Evolutionary conservation across 2,888 invertebrate species (phyloP).

Genomic region (Amiota mariae): DNA sequence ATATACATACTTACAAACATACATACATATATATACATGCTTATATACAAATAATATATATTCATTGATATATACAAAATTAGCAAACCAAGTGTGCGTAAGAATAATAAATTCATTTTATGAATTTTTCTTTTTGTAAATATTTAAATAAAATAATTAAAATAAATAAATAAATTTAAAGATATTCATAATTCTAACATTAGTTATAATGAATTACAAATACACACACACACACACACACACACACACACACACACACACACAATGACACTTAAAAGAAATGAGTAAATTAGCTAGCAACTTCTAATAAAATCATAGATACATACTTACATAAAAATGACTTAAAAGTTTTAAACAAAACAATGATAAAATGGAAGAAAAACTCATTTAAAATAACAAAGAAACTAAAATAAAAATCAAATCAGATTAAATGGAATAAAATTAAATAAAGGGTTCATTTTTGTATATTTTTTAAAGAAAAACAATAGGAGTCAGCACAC

Average conservation of each 20-base stretch:
- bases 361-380: neutral
- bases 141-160: slow-evolving; percentile 28
- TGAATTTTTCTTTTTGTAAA: slow-evolving; percentile 41
- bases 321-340: neutral
- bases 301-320: neutral
- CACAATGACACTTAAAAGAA: neutral
- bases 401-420: neutral
- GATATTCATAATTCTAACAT: neutral
- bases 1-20: slow-evolving; percentile 27
- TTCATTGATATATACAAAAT: slow-evolving; percentile 6
- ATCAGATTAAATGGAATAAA: no score
- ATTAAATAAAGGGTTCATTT: neutral
- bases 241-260: neutral
- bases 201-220: slow-evolving; percentile 1
- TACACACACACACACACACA: slow-evolving; percentile 23
- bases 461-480: neutral
- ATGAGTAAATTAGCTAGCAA: neutral
- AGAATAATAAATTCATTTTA: neutral
- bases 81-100: slow-evolving; percentile 28
- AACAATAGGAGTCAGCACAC: neutral
- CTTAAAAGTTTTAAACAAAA: neutral
- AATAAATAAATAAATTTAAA: neutral
- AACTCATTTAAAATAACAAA: neutral
- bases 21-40: slow-evolving; percentile 32
- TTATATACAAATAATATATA: slow-evolving; percentile 40